A percentile compares a stretch with the other conserved stretches of the same genome.
Conservation (phyloP, 53 echinoderm and acorn worm species). For the Zoroaster sp. region DNA sequence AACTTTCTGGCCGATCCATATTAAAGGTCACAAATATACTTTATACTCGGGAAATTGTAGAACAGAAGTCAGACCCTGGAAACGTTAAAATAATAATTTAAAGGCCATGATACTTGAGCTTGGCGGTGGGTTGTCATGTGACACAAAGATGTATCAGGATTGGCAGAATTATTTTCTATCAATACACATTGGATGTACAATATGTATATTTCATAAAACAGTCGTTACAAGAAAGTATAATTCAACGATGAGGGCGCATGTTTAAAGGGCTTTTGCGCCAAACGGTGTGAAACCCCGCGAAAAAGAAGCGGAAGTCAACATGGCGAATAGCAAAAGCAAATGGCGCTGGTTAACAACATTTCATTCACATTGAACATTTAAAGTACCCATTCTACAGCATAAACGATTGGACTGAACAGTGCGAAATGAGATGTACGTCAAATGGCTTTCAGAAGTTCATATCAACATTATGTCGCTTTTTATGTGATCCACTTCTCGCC, state of each 20-base stretch:
- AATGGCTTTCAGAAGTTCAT: too few species aligned
- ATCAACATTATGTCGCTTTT: too few species aligned
- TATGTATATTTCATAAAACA: not conserved
- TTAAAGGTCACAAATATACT: not conserved
- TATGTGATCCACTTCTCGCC: too few species aligned
- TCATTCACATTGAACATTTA: too few species aligned
- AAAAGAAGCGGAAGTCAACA: slow-evolving; percentile 14
- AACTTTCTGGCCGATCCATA: slow-evolving; percentile 10
- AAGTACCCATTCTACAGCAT: too few species aligned
- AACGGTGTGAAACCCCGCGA: not conserved
- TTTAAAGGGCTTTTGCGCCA: slow-evolving; percentile 14
- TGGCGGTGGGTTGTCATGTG: slow-evolving; percentile 37
- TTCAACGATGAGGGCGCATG: slow-evolving; percentile 36
- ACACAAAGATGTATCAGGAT: not conserved
- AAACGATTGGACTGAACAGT: too few species aligned
- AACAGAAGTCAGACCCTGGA: too few species aligned
- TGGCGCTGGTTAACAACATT: too few species aligned
- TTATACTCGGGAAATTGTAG: not conserved
- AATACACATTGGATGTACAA: not conserved
- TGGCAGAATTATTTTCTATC: not conserved
- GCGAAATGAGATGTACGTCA: too few species aligned
- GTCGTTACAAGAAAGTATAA: not conserved
- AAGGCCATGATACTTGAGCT: not conserved
- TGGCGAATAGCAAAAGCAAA: too few species aligned
- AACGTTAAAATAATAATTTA: not conserved